Base-by-base conservation (phyloP, 37 sponge, comb jelly and placozoan species). In the Mnemiopsis leidyi region DNA sequence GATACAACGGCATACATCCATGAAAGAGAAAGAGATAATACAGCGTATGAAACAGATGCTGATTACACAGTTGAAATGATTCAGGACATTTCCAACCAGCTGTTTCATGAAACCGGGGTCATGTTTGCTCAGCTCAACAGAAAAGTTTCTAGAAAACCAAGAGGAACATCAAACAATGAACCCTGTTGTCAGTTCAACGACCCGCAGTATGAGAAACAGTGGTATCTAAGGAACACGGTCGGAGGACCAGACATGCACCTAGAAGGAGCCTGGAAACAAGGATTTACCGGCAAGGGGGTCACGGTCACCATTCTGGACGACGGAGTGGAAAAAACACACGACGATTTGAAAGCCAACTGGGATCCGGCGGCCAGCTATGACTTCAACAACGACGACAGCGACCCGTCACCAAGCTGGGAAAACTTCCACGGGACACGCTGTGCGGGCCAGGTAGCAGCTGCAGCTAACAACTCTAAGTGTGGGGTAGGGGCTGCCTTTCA, bases 391-490 rank as follows among this genome's bases (percentile, higher is more conserved):
- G 92, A 97, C 31, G 99, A 99, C 69, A 23, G 48, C 20, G 97
- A 99, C 93, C 99, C 99, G 0, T 85, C 94, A 3, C 99, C 99
- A 16, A 95, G 96, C 18, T 95, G 5, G 21, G 75, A 94, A 36
- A 96, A 95, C 37, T 29, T n/a, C 69, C 99, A 99, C 76, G 99
- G 99, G 23, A 99, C 99, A 21, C 90, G 99, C 25, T 99, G 99
- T 94, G 99, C 99, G 0, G 99, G 99, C 20, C 98, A 99, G 76
- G 96, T 97, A 32, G 96, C 97, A 29, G 96, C 99, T 23, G 38
- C 90, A 0, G 93, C 69, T 0, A 95, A 94, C 93, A 95, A 96
- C 68, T 93, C 96, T 32, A 38, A 94, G 34, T 99, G 99, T 94
- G 93, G 92, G 18, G 95, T 95, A 24, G 99, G 99, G 0, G 97